These are phyloP conservation scores for Hemibagrus wyckioides DNA, from an alignment of 2,113 vertebrate genomes.

Conservation along the genomic window DNA sequence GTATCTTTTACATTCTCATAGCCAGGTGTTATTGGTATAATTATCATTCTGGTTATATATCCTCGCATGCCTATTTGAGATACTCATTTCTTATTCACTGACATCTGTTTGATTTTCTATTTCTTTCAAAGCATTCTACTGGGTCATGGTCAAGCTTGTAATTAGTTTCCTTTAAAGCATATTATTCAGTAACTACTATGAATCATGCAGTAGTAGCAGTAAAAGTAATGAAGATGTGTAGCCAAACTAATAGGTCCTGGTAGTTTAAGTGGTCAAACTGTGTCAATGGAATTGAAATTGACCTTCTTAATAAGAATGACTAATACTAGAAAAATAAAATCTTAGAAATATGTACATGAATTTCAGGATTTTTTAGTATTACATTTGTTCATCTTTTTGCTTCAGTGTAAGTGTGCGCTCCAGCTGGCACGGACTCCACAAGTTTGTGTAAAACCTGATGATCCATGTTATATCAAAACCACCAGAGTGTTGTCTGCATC, in stretches of 20 bases:
- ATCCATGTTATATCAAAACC: too few relatives aligned
- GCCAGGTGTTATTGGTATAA: background rate
- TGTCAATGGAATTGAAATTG: background rate
- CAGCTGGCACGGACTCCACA: too few relatives aligned
- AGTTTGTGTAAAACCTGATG: too few relatives aligned
- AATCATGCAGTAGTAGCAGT: background rate
- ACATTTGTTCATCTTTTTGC: too few relatives aligned
- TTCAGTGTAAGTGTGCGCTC: too few relatives aligned
- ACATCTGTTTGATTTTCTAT: background rate
- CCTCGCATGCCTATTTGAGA: background rate
- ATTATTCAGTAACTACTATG: background rate
- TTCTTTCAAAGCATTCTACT: background rate
- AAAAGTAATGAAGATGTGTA: too few relatives aligned
- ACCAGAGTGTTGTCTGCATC: too few relatives aligned
- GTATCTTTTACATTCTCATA: background rate
- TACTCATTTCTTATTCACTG: background rate
- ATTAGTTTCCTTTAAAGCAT: too few relatives aligned
- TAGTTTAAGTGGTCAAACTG: background rate
- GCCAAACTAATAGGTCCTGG: background rate
- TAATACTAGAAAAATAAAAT: too few relatives aligned
- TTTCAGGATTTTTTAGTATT: too few relatives aligned
- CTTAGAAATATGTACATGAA: too few relatives aligned
- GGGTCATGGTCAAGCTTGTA: background rate
- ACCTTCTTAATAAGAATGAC: too few relatives aligned
- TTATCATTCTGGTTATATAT: background rate